Evolutionary conservation across 1,140 invertebrate genomes (phyloP).

Genomic region (Hirudo medicinalis): DNA sequence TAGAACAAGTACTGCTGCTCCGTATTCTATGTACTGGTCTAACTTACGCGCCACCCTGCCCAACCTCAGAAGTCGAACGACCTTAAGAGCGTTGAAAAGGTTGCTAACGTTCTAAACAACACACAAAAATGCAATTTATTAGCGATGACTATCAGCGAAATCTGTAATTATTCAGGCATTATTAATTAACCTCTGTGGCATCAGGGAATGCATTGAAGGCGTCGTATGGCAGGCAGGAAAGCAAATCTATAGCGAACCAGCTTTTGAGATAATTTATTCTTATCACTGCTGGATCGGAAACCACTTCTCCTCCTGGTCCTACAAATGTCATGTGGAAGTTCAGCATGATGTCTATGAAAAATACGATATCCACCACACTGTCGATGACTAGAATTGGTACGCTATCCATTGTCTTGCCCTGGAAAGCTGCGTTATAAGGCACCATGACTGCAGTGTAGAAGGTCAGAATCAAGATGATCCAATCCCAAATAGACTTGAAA

Average conservation of each 20-base stretch:
- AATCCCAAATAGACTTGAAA: slow-evolving; percentile 23
- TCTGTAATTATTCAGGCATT: too few species aligned
- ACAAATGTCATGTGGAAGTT: slow-evolving; percentile 99
- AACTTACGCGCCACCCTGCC: slow-evolving; percentile 21
- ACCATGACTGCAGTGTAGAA: slow-evolving; percentile 23
- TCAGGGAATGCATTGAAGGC: slow-evolving; percentile 91
- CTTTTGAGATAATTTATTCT: slow-evolving; percentile 94
- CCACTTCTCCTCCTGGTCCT: slow-evolving; percentile 72
- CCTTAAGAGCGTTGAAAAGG: slow-evolving; percentile 69
- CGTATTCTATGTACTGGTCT: slow-evolving; percentile 23
- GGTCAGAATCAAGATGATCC: slow-evolving; percentile 20
- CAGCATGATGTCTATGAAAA: slow-evolving; percentile 97
- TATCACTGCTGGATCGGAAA: slow-evolving; percentile 24
- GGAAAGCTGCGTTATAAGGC: slow-evolving; percentile 21
- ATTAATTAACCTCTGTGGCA: slow-evolving; percentile 10
- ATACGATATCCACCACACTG: slow-evolving; percentile 94
- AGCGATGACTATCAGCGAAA: background rate
- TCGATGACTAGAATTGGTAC: slow-evolving; percentile 59
- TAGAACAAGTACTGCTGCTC: slow-evolving; percentile 18
- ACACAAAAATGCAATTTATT: background rate
- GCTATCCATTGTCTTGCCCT: slow-evolving; percentile 15
- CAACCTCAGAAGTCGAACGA: slow-evolving; percentile 22
- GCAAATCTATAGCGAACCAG: slow-evolving; percentile 94
- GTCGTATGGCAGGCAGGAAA: slow-evolving; percentile 94
- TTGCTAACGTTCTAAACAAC: slow-evolving; percentile 77